Base-by-base conservation (phyloP, 1,140 invertebrate genomes). In the Aphidius ervi region DNA sequence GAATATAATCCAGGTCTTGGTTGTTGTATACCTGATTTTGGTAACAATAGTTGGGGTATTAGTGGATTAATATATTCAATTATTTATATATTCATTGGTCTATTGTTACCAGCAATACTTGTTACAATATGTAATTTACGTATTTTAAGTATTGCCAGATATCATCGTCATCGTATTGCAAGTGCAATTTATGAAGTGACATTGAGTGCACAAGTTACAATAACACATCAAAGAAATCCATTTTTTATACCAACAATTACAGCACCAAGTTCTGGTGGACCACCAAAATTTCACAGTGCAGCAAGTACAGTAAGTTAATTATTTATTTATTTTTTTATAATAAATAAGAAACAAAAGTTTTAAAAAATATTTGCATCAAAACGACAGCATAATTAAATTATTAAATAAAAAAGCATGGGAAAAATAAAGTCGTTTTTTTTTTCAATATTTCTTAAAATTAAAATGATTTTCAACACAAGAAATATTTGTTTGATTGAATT, bases 111-210 rank as follows among this genome's bases (percentile, higher is more conserved):
- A 5, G 83, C 85, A 0, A 73, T 84, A 9, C 76, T 91, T 10
- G 86, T 92, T 20, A 82, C 89, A 4, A 79, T 85, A 31, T 91
- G 88, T 72, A 92, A 91, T 71, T 72, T 89, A 23, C 78, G 86
- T 72, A 88, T 92, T 20, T 79, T 92, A 48, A 85, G 89, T 64
- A 92, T 92, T 62, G 90, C 90, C 0, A 82, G 89, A 1, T 90
- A 91, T 70, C 91, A 93, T 71, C 81, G 89, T 5, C 90, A 92
- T 72, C 82, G 90, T 39, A 93, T 93, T 56, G 89, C 90, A 16
- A 88, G 89, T 39, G 90, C 90, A 6, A 90, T 93, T 63, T 92
- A 90, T 74, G 89, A 92, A 77, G 89, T 92, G 6, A 92, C 90
- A 0, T 72, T 92, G 45, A 90, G 88, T 5, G 90, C 90, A 3